phyloP scores from a whole-genome alignment of 2,888 invertebrate species.

The Melinopterus prodromus region DNA sequence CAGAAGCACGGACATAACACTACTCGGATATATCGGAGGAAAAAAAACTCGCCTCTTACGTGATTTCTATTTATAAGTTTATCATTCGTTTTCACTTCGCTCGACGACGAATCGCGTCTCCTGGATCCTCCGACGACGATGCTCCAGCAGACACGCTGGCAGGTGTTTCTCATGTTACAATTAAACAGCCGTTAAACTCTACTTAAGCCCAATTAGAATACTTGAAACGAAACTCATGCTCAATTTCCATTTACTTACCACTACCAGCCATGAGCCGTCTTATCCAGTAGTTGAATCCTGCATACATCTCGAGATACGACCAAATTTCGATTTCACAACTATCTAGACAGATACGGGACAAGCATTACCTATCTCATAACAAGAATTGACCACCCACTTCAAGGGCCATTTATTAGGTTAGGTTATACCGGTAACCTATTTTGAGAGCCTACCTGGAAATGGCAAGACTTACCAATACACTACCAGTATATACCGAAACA shows the following conservation, averaged over 20 bases:
- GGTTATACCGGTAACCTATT: neutral
- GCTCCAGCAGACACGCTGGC: neutral
- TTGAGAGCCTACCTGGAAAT: neutral
- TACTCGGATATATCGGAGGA: neutral
- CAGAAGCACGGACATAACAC: neutral
- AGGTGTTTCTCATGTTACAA: slow-evolving; percentile 12
- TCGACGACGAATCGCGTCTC: neutral
- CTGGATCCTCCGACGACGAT: too few relatives aligned
- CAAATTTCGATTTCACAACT: neutral
- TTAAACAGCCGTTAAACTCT: slow-evolving; percentile 22
- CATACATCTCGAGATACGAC: neutral
- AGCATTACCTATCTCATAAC: neutral
- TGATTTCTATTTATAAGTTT: slow-evolving; percentile 15
- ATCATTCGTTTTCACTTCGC: neutral
- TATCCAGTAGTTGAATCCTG: too few relatives aligned
- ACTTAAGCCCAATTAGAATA: slow-evolving; percentile 21
- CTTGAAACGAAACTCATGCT: slow-evolving; percentile 5
- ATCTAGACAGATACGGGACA: neutral
- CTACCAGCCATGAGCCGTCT: neutral
- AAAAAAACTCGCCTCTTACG: slow-evolving; percentile 11
- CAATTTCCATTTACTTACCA: neutral
- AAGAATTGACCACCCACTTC: neutral
- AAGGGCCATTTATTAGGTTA: neutral
- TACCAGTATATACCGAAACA: neutral
- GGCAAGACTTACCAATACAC: neutral